Evolutionary conservation across 2,888 invertebrate genomes (phyloP), one percentile per base, ranked within the genome.

Genomic region (Cactoblastis cactorum): DNA sequence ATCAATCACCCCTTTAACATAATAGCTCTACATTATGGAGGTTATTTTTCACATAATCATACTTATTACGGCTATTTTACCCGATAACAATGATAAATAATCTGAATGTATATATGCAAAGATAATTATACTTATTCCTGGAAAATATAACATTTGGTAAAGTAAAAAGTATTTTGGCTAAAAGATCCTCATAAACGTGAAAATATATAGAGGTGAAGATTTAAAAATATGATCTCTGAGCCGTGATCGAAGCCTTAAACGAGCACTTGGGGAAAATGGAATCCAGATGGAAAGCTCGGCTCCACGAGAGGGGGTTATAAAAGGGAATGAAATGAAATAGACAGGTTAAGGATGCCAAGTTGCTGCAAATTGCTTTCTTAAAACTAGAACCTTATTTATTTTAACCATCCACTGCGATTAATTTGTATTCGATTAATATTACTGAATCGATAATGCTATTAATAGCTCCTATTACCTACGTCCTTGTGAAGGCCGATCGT

Each of bases 401-500:
- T 58, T 57, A 54, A 61, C 58, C 59, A 65, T 65, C 68, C 67
- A 67, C 51, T 55, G 58, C 60, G 58, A 66, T 54, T 41, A 58
- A 56, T 52, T 55, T 52, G 58, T 66, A 52, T 45, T 62, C 56
- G 63, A 55, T 52, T 48, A 62, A 58, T 66, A 61, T 64, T 60
- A 65, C 69, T 67, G 53, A 58, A 67, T 65, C 57, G 52, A 63
- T 67, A 59, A 66, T 63, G n/a, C n/a, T 56, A 59, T 63, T 69
- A 73, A 71, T 63, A 68, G 65, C 69, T 70, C 69, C 69, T 65
- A 65, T 59, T 54, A 56, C 58, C 50, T 5, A 53, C 79, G 85
- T 83, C 86, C 85, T 85, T 85, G 83, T 59, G 78, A 85, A 86
- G 84, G 85, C 77, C 82, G 78, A 72, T 67, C 69, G 66, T 73